Evolutionary conservation across 2,888 invertebrate species (phyloP).

Genomic region (Tinea semifulvella): DNA sequence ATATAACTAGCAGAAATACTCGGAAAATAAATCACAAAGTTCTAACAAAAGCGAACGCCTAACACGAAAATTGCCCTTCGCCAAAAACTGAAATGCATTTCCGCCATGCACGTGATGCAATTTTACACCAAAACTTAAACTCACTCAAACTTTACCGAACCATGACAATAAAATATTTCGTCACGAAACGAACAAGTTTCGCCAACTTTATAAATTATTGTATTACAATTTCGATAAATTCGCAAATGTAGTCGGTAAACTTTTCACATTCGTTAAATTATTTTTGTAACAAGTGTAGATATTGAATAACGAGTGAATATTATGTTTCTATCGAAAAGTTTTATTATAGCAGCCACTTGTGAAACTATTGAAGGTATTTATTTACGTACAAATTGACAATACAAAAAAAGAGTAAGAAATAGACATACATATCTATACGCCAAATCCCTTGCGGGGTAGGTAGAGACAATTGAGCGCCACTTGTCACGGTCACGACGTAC

Average conservation of each 20-base stretch:
- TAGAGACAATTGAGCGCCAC: no score
- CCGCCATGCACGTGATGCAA: constrained; percentile 44
- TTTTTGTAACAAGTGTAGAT: background rate
- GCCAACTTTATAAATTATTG: constrained; percentile 39
- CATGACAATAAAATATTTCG: constrained; percentile 35
- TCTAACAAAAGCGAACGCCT: constrained; percentile 19
- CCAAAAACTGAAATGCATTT: constrained; percentile 47
- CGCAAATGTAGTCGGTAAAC: constrained; percentile 5
- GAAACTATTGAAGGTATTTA: no score
- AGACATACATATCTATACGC: no score
- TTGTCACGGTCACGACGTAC: no score
- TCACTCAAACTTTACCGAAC: constrained; percentile 27
- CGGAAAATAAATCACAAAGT: constrained; percentile 2
- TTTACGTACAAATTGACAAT: no score
- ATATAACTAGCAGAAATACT: background rate
- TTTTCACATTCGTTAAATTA: constrained; percentile 7
- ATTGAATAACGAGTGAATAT: no score
- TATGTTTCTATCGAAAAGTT: no score
- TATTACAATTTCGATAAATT: constrained; percentile 22
- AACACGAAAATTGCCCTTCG: constrained; percentile 56
- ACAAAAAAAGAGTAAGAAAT: no score
- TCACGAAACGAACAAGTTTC: constrained; percentile 29
- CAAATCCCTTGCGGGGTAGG: no score
- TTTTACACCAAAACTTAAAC: constrained; percentile 42
- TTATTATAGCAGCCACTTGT: no score